A percentile compares a stretch with the other conserved stretches of the same genome.
Evolutionary conservation across 2,113 vertebrate genomes (phyloP).

Genomic region (Butastur rufipennis): DNA sequence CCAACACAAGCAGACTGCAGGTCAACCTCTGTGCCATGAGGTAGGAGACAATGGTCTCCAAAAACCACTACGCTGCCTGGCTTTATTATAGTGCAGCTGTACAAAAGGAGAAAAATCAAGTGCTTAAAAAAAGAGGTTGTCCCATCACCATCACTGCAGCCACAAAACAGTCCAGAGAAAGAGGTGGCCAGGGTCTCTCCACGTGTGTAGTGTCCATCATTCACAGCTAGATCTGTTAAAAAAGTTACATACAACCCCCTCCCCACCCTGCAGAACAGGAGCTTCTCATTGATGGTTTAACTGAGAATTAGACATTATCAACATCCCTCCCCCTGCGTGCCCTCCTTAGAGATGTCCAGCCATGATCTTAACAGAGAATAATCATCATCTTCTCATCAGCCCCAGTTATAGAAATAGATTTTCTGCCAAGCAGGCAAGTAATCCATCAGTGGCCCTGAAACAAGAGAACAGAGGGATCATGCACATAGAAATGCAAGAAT

Average conservation of each 20-base stretch:
- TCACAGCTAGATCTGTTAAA: not conserved
- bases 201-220: not conserved
- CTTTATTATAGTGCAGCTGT: not conserved
- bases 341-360: not conserved
- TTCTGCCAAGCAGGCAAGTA: constrained; percentile 98
- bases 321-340: not conserved
- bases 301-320: not conserved
- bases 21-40: not conserved
- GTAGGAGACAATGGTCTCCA: not conserved
- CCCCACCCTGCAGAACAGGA: not conserved
- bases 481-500: not conserved
- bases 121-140: not conserved
- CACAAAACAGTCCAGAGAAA: not conserved
- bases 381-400: constrained; percentile 70
- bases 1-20: not conserved
- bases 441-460: constrained; percentile 92
- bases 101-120: constrained; percentile 33
- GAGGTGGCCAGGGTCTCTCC: not conserved
- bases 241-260: not conserved
- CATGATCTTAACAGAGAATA: not conserved
- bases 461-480: not conserved
- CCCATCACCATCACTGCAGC: not conserved
- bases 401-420: constrained; percentile 99
- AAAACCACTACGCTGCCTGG: not conserved
- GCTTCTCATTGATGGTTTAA: not conserved